These are phyloP conservation scores for Sialis fuliginosa DNA, from an alignment of 2,888 invertebrate species.

Conservation along the genomic window DNA sequence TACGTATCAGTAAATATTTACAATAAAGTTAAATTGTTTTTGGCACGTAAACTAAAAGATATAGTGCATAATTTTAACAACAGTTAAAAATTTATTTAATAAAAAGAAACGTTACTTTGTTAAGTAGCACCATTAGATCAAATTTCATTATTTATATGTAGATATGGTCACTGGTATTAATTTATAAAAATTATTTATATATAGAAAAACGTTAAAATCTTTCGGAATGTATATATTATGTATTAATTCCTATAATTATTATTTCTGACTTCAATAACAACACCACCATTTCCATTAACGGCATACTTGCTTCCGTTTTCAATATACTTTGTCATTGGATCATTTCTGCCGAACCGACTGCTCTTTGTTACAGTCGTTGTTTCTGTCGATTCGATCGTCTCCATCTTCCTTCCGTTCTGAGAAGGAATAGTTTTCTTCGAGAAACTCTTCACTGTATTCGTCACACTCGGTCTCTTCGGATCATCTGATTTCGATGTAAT, in stretches of 20 bases:
- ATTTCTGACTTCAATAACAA: slow-evolving; percentile 41
- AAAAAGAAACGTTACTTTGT: neutral
- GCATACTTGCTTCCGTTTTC: slow-evolving; percentile 23
- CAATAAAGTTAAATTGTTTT: neutral
- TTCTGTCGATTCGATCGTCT: slow-evolving; percentile 53
- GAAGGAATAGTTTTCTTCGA: slow-evolving; percentile 49
- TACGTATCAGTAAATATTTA: neutral
- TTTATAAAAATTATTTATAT: neutral
- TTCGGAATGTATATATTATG: too few relatives aligned
- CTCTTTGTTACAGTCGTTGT: slow-evolving; percentile 52
- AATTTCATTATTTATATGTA: neutral
- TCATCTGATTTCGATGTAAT: slow-evolving; percentile 48
- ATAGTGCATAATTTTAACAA: neutral
- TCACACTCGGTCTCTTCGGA: slow-evolving; percentile 46
- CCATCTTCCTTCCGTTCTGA: slow-evolving; percentile 41
- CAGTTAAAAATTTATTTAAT: neutral
- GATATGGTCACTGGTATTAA: neutral
- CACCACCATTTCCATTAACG: slow-evolving; percentile 26
- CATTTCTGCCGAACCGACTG: slow-evolving; percentile 32
- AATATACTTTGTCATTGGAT: slow-evolving; percentile 32
- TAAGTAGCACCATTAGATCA: neutral
- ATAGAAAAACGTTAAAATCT: neutral
- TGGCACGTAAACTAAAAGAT: neutral
- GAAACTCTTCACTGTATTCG: slow-evolving; percentile 51
- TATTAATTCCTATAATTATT: slow-evolving; percentile 19